Evolutionary conservation across 2,888 invertebrate species (phyloP).

Genomic region (Drosophila longiperda): DNA sequence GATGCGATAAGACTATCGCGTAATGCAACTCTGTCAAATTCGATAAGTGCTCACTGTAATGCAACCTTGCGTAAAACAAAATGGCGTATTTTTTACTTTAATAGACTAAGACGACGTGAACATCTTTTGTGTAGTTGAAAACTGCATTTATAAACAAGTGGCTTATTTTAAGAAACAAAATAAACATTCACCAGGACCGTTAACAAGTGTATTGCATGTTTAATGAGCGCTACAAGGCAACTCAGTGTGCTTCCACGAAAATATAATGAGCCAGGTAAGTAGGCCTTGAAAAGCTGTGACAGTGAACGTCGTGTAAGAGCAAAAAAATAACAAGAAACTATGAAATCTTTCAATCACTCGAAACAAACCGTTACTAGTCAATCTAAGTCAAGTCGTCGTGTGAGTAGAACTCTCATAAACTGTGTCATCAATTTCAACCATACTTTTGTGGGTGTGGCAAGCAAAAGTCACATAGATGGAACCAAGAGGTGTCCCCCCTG

Average conservation of each 20-base stretch:
- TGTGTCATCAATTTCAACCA: conserved; percentile 49
- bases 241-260: conserved; percentile 80
- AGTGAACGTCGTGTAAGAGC: conserved; percentile 70
- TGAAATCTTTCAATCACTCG: conserved; percentile 64
- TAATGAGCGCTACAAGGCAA: conserved; percentile 84
- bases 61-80: conserved; percentile 70
- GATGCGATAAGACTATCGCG: conserved; percentile 2
- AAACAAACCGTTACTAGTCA: conserved; percentile 70
- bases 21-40: conserved; percentile 7
- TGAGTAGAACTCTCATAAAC: conserved; percentile 63
- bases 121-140: conserved; percentile 72
- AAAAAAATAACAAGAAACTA: conserved; percentile 68
- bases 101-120: conserved; percentile 72
- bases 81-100: conserved; percentile 80
- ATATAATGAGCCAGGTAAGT: conserved; percentile 85
- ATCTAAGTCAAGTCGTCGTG: conserved; percentile 68
- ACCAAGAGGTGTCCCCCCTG: conserved; percentile 67
- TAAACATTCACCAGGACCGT: conserved; percentile 61
- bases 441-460: conserved; percentile 78
- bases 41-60: conserved; percentile 18
- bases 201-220: conserved; percentile 79
- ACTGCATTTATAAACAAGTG: conserved; percentile 75
- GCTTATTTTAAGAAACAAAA: conserved; percentile 45
- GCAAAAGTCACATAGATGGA: conserved; percentile 45
- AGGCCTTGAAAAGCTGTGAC: conserved; percentile 75